phyloP scores from a whole-genome alignment of 2,113 vertebrate genomes.

The Anoplopoma fimbria region DNA sequence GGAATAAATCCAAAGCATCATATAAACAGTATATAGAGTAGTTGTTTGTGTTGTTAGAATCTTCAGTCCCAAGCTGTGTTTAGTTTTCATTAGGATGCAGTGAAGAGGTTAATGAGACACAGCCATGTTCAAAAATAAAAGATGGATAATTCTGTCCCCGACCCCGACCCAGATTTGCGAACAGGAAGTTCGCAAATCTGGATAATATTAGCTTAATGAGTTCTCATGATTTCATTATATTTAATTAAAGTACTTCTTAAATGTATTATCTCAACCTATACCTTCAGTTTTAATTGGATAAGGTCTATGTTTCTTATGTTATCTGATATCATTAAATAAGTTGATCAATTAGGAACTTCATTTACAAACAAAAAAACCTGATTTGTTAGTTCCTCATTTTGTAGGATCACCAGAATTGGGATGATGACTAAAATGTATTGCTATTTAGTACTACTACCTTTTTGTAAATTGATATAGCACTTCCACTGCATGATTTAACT shows the following conservation, averaged over 20 bases:
- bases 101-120: conserved; percentile 1
- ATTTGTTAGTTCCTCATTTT: neutral
- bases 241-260: neutral
- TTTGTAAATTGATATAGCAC: neutral
- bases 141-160: no score
- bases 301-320: neutral
- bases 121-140: neutral
- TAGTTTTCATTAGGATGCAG: neutral
- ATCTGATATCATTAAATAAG: neutral
- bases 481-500: conserved; percentile 1
- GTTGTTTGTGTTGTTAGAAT: neutral
- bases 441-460: neutral
- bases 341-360: neutral
- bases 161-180: no score
- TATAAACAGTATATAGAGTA: neutral
- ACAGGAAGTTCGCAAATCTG: neutral
- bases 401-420: neutral
- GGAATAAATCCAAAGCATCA: neutral
- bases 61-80: neutral
- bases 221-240: neutral
- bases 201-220: neutral
- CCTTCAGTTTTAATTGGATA: neutral
- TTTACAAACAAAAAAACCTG: neutral
- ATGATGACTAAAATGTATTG: neutral
- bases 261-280: neutral